Evolutionary conservation across 2,113 vertebrate species (phyloP), one percentile per base, ranked within the genome.

Genomic region (Megaceryle maxima): DNA sequence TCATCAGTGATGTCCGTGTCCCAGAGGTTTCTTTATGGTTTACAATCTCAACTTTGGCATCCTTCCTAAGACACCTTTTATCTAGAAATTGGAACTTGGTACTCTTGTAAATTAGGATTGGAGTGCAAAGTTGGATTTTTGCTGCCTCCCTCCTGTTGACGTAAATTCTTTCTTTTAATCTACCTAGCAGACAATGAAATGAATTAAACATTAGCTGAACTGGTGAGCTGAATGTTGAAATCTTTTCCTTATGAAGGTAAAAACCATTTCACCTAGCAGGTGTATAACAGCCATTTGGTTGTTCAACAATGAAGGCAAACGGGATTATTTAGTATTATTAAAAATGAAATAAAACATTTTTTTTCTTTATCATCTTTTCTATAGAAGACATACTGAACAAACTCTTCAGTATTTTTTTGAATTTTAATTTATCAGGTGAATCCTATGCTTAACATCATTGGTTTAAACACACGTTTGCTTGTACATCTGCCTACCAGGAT

Each of bases 131-230:
- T 39, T 83, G 78, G 39, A 55, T 94, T 94, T 88, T 84, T 81
- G 46, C 81, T 88, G 74, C 59, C 26, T 90, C 56, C 53, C 39
- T 96, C 79, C 62, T 88, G 37, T 83, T 93, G 92, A 85, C 84
- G 68, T 39, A 96, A 83, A 20, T 95, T 92, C 90, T 95, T 87
- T 68, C 62, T 92, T 95, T 93, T 90, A 96, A 96, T 94, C 75
- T 82, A 85, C 31, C 51, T 78, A 57, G 46, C 46, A 92, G 83
- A 81, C 76, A 92, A 77, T 69, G 50, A 66, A 84, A 90, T 95
- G 53, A 93, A 96, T 97, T 96, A 97, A 97, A 94, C 86, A 84
- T 86, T 35, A 86, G 57, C 67, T 94, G 76, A 91, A 66, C 77
- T 86, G 91, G 56, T 66, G 63, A 96, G 56, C 22, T 91, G 91